These are phyloP conservation scores for Actenoides hombroni DNA, from an alignment of 2,113 vertebrate genomes.

Conservation along the genomic window DNA sequence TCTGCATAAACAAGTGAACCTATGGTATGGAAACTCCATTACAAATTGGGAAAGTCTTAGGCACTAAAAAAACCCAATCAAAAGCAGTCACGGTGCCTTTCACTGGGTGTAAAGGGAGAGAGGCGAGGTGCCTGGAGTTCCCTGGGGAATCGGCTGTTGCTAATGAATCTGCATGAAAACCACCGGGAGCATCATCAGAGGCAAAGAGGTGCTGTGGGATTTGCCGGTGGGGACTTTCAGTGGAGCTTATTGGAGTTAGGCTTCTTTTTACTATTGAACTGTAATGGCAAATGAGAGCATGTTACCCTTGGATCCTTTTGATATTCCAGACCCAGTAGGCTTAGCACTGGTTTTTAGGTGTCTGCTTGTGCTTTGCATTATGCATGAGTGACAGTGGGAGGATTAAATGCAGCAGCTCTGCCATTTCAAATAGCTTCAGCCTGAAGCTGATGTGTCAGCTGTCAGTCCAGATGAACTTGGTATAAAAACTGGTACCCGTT, in stretches of 20 bases:
- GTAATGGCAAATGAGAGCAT: background rate
- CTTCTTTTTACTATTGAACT: background rate
- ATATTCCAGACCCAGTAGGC: background rate
- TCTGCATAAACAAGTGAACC: background rate
- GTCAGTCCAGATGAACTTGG: constrained; percentile 44
- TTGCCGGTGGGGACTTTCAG: background rate
- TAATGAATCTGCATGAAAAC: background rate
- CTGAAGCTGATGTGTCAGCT: constrained; percentile 56
- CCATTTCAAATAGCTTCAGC: constrained; percentile 38
- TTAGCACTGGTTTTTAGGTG: background rate
- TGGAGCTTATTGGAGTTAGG: background rate
- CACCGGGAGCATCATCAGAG: background rate
- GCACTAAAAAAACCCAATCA: background rate
- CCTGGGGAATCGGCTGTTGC: accelerated
- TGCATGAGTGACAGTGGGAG: constrained; percentile 1
- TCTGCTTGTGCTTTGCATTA: constrained; percentile 34
- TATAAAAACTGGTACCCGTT: background rate
- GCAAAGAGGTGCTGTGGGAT: background rate
- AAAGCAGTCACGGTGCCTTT: background rate
- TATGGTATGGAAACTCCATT: background rate
- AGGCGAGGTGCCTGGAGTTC: background rate
- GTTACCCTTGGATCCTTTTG: constrained; percentile 35
- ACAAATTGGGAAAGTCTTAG: background rate
- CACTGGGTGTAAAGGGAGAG: background rate
- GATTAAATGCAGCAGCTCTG: constrained; percentile 49